phyloP scores from a whole-genome alignment of 1,140 invertebrate species.

The Leptestheria dahalacensis region DNA sequence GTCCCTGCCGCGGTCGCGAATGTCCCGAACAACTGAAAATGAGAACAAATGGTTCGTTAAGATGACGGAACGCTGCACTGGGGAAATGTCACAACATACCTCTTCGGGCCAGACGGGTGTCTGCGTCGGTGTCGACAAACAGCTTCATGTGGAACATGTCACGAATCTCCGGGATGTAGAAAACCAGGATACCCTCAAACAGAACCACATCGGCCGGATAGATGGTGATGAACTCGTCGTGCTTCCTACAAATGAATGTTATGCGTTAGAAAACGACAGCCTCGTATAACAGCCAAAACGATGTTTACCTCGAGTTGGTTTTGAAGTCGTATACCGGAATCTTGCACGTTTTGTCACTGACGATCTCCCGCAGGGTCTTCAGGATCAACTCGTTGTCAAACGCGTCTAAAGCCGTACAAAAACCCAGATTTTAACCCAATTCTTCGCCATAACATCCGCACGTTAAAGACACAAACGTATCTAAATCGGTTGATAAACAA shows the following conservation, averaged over 20 bases:
- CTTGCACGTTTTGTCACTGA: conserved; percentile 65
- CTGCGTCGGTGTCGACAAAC: conserved; percentile 97
- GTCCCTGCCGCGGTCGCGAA: conserved; percentile 81
- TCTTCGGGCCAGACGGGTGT: conserved; percentile 84
- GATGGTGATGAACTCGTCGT: conserved; percentile 54
- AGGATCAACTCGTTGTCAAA: conserved; percentile 75
- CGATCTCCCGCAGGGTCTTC: conserved; percentile 59
- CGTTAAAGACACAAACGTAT: neutral
- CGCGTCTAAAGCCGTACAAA: conserved; percentile 41
- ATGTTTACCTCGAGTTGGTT: conserved; percentile 54
- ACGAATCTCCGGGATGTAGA: conserved; percentile 88
- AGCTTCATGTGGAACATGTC: conserved; percentile 97
- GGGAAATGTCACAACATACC: conserved; percentile 39
- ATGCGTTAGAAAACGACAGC: too few relatives aligned
- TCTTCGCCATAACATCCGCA: neutral
- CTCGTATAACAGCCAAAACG: neutral
- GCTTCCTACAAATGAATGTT: conserved; percentile 34
- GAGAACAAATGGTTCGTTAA: neutral
- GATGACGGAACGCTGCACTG: neutral
- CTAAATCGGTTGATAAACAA: too few relatives aligned
- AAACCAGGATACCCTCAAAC: conserved; percentile 94
- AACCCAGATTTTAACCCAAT: neutral
- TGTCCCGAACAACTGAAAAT: conserved; percentile 72
- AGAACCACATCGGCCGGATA: conserved; percentile 97
- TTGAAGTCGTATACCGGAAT: conserved; percentile 84